Conservation (phyloP, 1,140 invertebrate genomes). For the Zophobas atratus region DNA sequence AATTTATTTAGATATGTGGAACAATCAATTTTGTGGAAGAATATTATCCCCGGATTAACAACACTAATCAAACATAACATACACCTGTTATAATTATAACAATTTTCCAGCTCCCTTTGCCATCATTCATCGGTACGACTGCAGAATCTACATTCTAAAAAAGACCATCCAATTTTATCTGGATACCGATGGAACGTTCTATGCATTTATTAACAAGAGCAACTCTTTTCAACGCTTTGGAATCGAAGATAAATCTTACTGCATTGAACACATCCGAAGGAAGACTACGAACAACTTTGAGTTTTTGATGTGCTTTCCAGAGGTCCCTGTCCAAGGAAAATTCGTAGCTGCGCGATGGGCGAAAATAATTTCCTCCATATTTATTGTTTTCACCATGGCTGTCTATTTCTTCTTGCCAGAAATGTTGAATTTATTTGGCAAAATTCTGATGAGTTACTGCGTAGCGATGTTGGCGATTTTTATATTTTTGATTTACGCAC, state of each 20-base stretch:
- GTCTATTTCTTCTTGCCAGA: conserved; percentile 65
- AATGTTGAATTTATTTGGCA: conserved; percentile 65
- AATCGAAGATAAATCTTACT: conserved; percentile 50
- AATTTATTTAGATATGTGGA: too few relatives aligned
- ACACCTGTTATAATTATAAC: neutral
- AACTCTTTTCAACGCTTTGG: conserved; percentile 7
- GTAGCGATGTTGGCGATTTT: conserved; percentile 61
- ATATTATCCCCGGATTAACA: too few relatives aligned
- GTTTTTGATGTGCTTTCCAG: conserved; percentile 49
- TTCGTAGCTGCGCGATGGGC: conserved; percentile 56
- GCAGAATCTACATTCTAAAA: conserved; percentile 32
- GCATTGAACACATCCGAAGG: conserved; percentile 54
- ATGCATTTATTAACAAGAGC: conserved; percentile 11
- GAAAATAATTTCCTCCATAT: conserved; percentile 64
- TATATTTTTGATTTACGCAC: conserved; percentile 52
- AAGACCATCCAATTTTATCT: conserved; percentile 15
- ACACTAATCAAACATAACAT: too few relatives aligned
- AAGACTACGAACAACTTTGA: conserved; percentile 46
- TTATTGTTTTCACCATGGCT: conserved; percentile 64
- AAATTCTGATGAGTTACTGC: conserved; percentile 66
- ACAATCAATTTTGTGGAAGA: too few relatives aligned
- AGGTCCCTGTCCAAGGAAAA: conserved; percentile 34
- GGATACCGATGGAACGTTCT: conserved; percentile 16
- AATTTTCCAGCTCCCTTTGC: conserved; percentile 50
- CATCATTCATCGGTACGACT: conserved; percentile 40